Percentiles rank a stretch among this genome's conserved stretches.
These are phyloP conservation scores for Microtus oregoni DNA, from an alignment of 2,113 vertebrate genomes.

Conservation along the genomic window DNA sequence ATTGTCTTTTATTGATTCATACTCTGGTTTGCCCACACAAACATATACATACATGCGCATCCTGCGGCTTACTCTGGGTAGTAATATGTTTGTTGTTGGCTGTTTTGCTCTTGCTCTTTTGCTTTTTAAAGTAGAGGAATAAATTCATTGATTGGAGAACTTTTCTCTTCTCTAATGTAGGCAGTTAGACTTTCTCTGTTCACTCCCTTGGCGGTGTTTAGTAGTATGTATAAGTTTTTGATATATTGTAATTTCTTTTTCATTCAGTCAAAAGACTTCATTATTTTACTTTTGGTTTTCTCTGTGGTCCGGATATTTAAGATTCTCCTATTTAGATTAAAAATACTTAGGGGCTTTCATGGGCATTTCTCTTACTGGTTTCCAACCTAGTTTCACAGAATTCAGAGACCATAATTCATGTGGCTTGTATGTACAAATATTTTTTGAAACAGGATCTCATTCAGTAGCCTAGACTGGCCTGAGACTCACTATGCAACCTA, in stretches of 20 bases:
- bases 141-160: background rate
- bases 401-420: background rate
- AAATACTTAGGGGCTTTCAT: background rate
- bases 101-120: background rate
- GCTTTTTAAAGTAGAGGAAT: constrained; percentile 20
- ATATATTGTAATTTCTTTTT: background rate
- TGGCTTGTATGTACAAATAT: background rate
- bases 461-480: background rate
- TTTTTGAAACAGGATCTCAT: background rate
- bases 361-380: background rate
- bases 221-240: background rate
- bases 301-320: background rate
- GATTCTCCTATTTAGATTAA: background rate
- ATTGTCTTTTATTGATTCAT: background rate
- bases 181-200: background rate
- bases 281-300: constrained; percentile 5
- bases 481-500: background rate
- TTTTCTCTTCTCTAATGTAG: background rate
- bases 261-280: constrained; percentile 9
- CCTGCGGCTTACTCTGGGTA: background rate
- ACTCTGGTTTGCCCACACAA: background rate
- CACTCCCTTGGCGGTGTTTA: background rate
- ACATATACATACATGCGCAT: background rate
- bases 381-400: background rate
- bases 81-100: background rate